Conservation (phyloP, 1,140 invertebrate genomes). For the Aphaenogaster floridana region DNA sequence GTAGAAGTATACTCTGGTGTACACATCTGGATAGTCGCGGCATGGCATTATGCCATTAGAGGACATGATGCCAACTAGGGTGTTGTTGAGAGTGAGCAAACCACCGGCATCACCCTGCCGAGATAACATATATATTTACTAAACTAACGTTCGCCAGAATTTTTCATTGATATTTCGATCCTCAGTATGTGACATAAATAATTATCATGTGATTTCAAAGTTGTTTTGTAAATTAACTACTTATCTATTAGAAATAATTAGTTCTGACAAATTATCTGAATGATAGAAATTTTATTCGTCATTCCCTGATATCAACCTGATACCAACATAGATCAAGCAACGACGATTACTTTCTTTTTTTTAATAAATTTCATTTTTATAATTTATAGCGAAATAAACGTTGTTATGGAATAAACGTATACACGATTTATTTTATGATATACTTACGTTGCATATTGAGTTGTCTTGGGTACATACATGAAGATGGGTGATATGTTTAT, state of each 20-base stretch:
- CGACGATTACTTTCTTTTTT: not conserved
- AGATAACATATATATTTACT: not conserved
- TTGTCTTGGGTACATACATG: not conserved
- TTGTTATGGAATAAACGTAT: not conserved
- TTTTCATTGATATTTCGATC: not conserved
- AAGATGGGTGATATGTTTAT: not conserved
- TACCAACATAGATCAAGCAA: not conserved
- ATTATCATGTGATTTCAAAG: not conserved
- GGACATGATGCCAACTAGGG: not conserved
- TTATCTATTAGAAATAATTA: not conserved
- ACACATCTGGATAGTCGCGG: not conserved
- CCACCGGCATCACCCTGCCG: conserved; percentile 12
- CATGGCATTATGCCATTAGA: not conserved
- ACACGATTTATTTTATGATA: not conserved
- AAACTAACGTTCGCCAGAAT: not conserved
- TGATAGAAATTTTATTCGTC: not conserved
- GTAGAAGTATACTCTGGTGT: not conserved
- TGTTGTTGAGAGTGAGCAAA: not conserved
- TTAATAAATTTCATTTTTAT: not conserved
- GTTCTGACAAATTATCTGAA: not conserved
- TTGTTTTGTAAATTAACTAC: not conserved
- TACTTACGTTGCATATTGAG: conserved; percentile 13
- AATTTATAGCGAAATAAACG: not conserved
- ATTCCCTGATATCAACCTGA: not conserved
- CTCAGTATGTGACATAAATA: not conserved